Evolutionary conservation across 2,888 invertebrate genomes (phyloP).

Genomic region (Ochlodes sylvanus): DNA sequence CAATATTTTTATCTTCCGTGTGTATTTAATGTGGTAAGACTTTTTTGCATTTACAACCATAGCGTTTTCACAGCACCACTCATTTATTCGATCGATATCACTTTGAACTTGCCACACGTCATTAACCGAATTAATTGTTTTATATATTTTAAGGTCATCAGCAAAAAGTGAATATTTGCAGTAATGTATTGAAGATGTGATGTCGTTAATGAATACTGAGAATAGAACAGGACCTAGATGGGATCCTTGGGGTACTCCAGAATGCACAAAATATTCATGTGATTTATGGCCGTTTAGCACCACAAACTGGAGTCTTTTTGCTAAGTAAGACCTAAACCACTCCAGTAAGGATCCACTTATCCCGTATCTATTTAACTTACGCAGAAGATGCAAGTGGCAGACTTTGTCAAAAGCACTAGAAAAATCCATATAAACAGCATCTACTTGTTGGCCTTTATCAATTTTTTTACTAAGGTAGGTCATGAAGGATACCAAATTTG

Average conservation of each 20-base stretch:
- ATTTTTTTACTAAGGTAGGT: not conserved
- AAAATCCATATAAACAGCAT: constrained; percentile 2
- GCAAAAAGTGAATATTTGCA: constrained; percentile 2
- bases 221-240: not conserved
- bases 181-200: not conserved
- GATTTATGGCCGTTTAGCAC: not conserved
- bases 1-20: too few species aligned
- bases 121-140: not conserved
- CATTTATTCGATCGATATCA: not conserved
- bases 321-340: not conserved
- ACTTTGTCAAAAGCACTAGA: constrained; percentile 9
- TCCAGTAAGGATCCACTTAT: not conserved
- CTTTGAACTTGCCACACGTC: not conserved
- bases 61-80: not conserved
- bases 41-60: too few species aligned
- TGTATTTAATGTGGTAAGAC: too few species aligned
- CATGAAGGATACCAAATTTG: not conserved
- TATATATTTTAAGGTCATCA: not conserved
- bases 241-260: constrained; percentile 5
- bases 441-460: constrained; percentile 3
- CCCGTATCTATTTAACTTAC: not conserved
- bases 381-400: not conserved
- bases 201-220: not conserved
- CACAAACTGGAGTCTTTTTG: constrained; percentile 7
- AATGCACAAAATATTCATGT: not conserved